A percentile compares a stretch with the other conserved stretches of the same genome.
These are phyloP conservation scores for Anoplophora glabripennis DNA, from an alignment of 1,140 invertebrate species.

Conservation along the genomic window DNA sequence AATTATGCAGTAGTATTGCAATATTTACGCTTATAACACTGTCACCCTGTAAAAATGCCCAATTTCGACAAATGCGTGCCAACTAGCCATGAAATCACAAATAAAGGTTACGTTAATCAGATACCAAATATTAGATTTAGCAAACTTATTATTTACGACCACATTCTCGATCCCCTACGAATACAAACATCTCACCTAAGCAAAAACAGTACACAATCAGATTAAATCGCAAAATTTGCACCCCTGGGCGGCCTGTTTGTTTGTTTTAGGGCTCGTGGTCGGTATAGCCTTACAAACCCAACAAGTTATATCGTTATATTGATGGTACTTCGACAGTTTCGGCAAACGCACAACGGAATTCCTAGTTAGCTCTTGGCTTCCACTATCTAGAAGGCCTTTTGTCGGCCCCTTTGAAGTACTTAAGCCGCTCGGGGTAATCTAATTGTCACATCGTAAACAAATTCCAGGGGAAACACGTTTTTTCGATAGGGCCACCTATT, in stretches of 20 bases:
- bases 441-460: constrained; percentile 45
- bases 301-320: neutral
- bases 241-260: neutral
- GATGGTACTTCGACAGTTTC: constrained; percentile 12
- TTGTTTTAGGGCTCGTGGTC: neutral
- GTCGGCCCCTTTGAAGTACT: constrained; percentile 32
- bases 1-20: too few relatives aligned
- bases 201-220: too few relatives aligned
- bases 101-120: too few relatives aligned
- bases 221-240: too few relatives aligned
- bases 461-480: constrained; percentile 35
- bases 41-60: too few relatives aligned
- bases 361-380: constrained; percentile 31
- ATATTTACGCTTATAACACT: too few relatives aligned
- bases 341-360: constrained; percentile 18
- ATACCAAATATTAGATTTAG: too few relatives aligned
- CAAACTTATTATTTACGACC: too few relatives aligned
- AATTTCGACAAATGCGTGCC: too few relatives aligned
- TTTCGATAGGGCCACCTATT: constrained; percentile 13
- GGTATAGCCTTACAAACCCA: neutral
- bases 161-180: too few relatives aligned
- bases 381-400: constrained; percentile 29
- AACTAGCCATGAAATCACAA: too few relatives aligned
- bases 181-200: too few relatives aligned
- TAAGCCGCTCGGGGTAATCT: constrained; percentile 34